Percentiles rank a stretch among this genome's conserved stretches.
Conservation (phyloP, 2,113 vertebrate species). For the Meleagris gallopavo region DNA sequence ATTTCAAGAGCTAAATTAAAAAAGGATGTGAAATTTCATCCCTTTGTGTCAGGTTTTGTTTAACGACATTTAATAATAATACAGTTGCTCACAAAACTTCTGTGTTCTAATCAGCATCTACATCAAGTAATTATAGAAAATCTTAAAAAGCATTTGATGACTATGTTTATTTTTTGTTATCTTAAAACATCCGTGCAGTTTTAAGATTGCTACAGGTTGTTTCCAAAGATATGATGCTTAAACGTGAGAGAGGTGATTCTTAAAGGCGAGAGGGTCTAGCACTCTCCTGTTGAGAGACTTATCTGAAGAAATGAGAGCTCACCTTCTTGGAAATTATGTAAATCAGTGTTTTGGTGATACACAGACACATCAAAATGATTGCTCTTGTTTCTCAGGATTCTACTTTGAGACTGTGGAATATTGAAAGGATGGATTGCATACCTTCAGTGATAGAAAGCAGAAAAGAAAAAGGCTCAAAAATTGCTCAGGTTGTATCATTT, state of each 20-base stretch:
- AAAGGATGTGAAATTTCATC: not conserved
- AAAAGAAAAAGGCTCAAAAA: slow-evolving; percentile 48
- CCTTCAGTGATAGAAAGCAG: slow-evolving; percentile 66
- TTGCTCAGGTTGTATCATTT: slow-evolving; percentile 48
- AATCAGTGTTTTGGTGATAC: not conserved
- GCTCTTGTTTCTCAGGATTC: slow-evolving; percentile 69
- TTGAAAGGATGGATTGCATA: slow-evolving; percentile 73
- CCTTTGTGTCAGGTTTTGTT: not conserved
- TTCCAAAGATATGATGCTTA: not conserved
- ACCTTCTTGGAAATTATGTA: not conserved
- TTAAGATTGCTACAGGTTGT: not conserved
- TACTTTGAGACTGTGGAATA: slow-evolving; percentile 80
- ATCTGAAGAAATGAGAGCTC: not conserved
- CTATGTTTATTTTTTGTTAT: not conserved
- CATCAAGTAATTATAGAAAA: not conserved
- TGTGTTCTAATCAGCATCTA: not conserved
- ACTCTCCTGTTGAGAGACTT: not conserved
- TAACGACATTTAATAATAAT: not conserved
- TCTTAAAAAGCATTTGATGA: not conserved
- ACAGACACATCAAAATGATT: not conserved
- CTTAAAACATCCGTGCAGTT: not conserved
- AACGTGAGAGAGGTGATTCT: not conserved
- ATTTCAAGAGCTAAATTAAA: not conserved
- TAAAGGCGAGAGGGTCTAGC: not conserved
- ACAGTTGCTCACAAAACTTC: not conserved